Evolutionary conservation across 2,113 vertebrate species (phyloP).

Genomic region (human): DNA sequence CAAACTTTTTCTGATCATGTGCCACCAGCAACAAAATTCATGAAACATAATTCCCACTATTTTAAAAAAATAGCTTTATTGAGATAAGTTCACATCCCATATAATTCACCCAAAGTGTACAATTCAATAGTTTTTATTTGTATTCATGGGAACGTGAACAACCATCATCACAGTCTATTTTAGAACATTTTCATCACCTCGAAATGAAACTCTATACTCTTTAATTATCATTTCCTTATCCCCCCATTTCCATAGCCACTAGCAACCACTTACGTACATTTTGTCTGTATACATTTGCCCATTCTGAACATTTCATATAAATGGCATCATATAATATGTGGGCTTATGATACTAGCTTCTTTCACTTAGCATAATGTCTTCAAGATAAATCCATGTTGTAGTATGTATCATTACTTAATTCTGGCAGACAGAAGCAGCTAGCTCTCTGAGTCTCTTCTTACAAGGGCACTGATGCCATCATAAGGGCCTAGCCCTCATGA

Average conservation of each 20-base stretch:
- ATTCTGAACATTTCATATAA: background rate
- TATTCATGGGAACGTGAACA: background rate
- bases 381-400: background rate
- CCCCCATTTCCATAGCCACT: background rate
- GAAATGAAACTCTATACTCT: background rate
- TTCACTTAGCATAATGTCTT: background rate
- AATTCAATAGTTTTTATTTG: background rate
- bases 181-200: background rate
- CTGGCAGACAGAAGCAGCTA: background rate
- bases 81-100: background rate
- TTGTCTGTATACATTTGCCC: background rate
- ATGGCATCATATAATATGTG: background rate
- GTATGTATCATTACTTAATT: background rate
- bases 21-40: background rate
- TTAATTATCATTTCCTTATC: background rate
- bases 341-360: background rate
- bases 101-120: background rate
- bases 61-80: background rate
- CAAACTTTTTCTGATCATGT: background rate
- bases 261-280: background rate
- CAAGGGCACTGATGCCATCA: background rate
- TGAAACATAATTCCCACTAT: background rate
- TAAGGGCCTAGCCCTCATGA: background rate
- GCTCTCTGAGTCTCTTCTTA: background rate
- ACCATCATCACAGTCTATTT: background rate